Percentiles rank a stretch among this genome's conserved stretches.
Conservation (phyloP, 2,113 vertebrate genomes). For the Ariopsis seemanni region DNA sequence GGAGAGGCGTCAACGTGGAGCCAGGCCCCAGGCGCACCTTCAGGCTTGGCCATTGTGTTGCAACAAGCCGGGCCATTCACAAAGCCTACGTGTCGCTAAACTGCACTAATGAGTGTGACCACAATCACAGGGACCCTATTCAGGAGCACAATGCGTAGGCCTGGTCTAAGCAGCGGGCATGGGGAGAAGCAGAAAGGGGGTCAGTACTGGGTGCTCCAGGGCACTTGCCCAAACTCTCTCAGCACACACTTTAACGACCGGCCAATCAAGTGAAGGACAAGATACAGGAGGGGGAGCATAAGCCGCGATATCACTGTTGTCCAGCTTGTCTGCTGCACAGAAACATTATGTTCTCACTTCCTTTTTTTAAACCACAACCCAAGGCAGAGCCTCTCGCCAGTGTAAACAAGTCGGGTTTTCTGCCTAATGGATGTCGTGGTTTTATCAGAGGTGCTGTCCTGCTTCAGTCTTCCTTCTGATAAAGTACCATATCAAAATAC, state of each 20-base stretch:
- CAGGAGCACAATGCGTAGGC: conserved; percentile 52
- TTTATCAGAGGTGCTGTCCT: conserved; percentile 17
- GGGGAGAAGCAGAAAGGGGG: conserved; percentile 42
- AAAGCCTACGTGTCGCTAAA: conserved; percentile 68
- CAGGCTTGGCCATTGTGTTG: conserved; percentile 57
- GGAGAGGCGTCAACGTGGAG: conserved; percentile 75
- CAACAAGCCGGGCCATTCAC: conserved; percentile 61
- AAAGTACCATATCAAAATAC: not conserved
- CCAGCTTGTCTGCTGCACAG: not conserved
- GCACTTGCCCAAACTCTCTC: conserved; percentile 45
- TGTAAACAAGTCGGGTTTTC: conserved; percentile 2
- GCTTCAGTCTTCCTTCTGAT: conserved; percentile 15
- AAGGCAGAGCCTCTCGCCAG: not conserved
- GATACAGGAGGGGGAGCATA: conserved; percentile 18
- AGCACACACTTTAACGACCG: conserved; percentile 51
- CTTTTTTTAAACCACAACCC: not conserved
- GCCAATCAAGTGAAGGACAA: conserved; percentile 38
- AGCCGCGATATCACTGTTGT: conserved; percentile 1
- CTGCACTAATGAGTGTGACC: conserved; percentile 76
- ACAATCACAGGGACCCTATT: conserved; percentile 65
- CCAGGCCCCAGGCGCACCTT: conserved; percentile 62
- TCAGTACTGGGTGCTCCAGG: conserved; percentile 38
- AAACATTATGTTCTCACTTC: conserved; percentile 21
- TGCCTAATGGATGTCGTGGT: conserved; percentile 26
- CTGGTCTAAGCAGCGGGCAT: conserved; percentile 45